Evolutionary conservation across 2,113 vertebrate species (phyloP).

Genomic region (Thunnus maccoyii): DNA sequence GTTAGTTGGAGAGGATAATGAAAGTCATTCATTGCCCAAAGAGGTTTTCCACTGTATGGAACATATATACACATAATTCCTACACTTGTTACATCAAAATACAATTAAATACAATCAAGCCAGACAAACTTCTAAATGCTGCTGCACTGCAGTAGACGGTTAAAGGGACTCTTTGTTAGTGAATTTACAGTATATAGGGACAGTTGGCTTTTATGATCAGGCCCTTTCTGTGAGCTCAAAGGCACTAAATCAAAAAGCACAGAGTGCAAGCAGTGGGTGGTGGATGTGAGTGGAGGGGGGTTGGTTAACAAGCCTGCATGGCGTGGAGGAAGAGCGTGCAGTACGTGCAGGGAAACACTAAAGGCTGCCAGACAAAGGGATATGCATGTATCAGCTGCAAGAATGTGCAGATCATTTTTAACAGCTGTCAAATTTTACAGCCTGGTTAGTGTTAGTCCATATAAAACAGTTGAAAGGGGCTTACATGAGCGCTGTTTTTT

Average conservation of each 20-base stretch:
- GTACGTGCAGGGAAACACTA: constrained; percentile 69
- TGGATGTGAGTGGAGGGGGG: constrained; percentile 8
- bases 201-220: constrained; percentile 1
- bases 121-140: neutral
- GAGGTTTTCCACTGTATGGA: neutral
- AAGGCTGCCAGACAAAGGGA: constrained; percentile 47
- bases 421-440: constrained; percentile 33
- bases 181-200: constrained; percentile 19
- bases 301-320: constrained; percentile 16
- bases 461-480: neutral
- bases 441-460: neutral
- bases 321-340: constrained; percentile 37
- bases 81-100: neutral
- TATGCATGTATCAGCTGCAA: constrained; percentile 7
- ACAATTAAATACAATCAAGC: too few species aligned
- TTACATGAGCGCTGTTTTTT: neutral
- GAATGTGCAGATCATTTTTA: constrained; percentile 32
- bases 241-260: constrained; percentile 43
- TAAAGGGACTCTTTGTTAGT: neutral
- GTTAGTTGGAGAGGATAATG: neutral
- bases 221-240: constrained; percentile 20
- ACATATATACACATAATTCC: neutral
- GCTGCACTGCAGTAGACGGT: neutral
- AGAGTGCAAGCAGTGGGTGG: constrained; percentile 25
- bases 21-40: neutral